Evolutionary conservation across 1,140 invertebrate genomes (phyloP).

Genomic region (Paralvinella palmiformis): DNA sequence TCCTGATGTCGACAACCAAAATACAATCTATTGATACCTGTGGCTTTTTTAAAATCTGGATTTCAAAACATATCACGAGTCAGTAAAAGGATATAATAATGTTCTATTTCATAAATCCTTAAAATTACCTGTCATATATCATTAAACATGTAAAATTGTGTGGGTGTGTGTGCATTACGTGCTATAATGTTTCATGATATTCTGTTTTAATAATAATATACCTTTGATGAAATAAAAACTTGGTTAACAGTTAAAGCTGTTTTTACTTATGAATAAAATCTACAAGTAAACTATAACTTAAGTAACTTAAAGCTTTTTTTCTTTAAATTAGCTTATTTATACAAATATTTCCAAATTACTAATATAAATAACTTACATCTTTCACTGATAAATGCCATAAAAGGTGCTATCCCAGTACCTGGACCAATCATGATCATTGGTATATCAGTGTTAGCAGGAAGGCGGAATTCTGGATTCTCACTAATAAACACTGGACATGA

Average conservation of each 20-base stretch:
- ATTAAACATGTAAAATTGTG: too few relatives aligned
- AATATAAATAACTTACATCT: conserved; percentile 54
- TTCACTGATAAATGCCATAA: conserved; percentile 96
- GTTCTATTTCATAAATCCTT: conserved; percentile 14
- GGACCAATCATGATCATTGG: conserved; percentile 99
- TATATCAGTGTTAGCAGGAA: conserved; percentile 77
- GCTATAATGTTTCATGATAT: background rate
- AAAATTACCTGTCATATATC: too few relatives aligned
- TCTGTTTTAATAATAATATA: background rate
- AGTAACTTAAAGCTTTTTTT: too few relatives aligned
- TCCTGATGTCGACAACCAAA: conserved; percentile 89
- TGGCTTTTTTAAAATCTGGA: conserved; percentile 59
- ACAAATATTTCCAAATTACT: conserved; percentile 27
- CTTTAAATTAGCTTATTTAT: conserved; percentile 8
- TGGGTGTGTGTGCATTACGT: too few relatives aligned
- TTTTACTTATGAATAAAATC: too few relatives aligned
- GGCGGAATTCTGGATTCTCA: conserved; percentile 78
- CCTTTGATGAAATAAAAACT: too few relatives aligned
- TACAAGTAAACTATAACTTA: too few relatives aligned
- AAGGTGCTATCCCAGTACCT: conserved; percentile 96
- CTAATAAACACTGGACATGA: conserved; percentile 13
- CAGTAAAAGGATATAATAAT: conserved; percentile 16
- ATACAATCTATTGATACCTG: conserved; percentile 91
- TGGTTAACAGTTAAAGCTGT: too few relatives aligned
- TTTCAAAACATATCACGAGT: conserved; percentile 17